phyloP scores from a whole-genome alignment of 2,797 vertebrate genomes.

The Choloepus didactylus region DNA sequence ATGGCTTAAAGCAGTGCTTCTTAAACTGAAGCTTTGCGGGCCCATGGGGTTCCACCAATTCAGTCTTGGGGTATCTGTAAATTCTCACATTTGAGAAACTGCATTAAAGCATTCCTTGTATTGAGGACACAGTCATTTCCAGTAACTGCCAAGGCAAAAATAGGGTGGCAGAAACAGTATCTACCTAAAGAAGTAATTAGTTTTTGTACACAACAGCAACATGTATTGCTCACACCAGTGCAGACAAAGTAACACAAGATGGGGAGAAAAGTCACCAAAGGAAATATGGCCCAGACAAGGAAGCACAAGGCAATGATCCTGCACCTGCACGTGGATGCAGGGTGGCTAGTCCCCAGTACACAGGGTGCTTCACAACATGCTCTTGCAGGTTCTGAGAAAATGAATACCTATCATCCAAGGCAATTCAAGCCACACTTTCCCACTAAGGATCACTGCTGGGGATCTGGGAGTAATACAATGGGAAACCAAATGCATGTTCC shows the following conservation, averaged over 20 bases:
- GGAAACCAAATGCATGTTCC: background rate
- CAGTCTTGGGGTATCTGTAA: background rate
- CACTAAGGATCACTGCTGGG: background rate
- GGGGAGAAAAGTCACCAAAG: background rate
- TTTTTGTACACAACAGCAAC: slow-evolving; percentile 58
- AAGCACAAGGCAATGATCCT: background rate
- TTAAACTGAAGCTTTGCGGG: background rate
- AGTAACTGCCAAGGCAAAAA: background rate
- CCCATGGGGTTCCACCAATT: background rate
- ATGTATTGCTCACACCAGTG: background rate
- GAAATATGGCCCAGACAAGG: background rate
- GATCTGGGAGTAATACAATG: background rate
- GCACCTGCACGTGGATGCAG: no score
- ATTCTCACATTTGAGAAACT: background rate
- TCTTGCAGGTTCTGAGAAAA: background rate
- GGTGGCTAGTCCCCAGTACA: background rate
- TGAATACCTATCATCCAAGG: background rate
- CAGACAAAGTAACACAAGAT: slow-evolving; percentile 11
- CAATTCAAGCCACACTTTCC: background rate
- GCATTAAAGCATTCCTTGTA: slow-evolving; percentile 5
- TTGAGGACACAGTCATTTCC: background rate
- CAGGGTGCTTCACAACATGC: background rate
- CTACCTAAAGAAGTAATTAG: slow-evolving; percentile 59
- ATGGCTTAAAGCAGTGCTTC: background rate
- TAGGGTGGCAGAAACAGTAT: background rate